Conservation (phyloP, 2,113 vertebrate species). For the Pipra filicauda region DNA sequence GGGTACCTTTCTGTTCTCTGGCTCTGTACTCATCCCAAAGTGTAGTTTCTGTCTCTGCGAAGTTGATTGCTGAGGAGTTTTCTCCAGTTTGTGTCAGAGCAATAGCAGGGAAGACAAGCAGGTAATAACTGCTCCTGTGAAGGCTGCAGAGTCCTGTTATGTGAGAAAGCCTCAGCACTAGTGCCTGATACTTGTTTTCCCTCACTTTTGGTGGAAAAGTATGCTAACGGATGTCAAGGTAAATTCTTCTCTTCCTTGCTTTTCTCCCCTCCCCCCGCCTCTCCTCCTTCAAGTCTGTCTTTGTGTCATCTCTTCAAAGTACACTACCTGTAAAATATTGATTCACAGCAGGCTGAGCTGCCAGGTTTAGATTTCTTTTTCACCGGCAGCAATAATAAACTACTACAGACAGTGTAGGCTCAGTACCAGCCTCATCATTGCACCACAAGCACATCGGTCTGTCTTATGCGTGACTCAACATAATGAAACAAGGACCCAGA, state of each 20-base stretch:
- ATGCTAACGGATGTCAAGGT: conserved; percentile 73
- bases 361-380: conserved; percentile 79
- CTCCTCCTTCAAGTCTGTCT: conserved; percentile 72
- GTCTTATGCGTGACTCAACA: conserved; percentile 70
- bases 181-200: conserved; percentile 49
- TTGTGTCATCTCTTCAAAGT: conserved; percentile 81
- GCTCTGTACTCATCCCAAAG: not conserved
- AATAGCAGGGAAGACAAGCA: conserved; percentile 12
- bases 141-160: not conserved
- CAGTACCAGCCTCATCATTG: conserved; percentile 59
- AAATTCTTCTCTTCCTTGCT: conserved; percentile 63
- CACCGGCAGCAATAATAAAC: conserved; percentile 78
- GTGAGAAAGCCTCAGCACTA: conserved; percentile 1
- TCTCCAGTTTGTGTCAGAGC: not conserved
- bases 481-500: conserved; percentile 73
- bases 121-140: conserved; percentile 52
- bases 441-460: conserved; percentile 61
- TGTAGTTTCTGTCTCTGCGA: not conserved
- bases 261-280: conserved; percentile 14
- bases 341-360: conserved; percentile 82
- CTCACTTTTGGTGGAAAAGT: conserved; percentile 65
- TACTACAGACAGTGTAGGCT: conserved; percentile 71
- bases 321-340: conserved; percentile 85
- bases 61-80: not conserved
- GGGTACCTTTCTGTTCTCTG: not conserved